Base-by-base conservation (phyloP, 2,797 vertebrate genomes). In the Chloroceryle inda region DNA sequence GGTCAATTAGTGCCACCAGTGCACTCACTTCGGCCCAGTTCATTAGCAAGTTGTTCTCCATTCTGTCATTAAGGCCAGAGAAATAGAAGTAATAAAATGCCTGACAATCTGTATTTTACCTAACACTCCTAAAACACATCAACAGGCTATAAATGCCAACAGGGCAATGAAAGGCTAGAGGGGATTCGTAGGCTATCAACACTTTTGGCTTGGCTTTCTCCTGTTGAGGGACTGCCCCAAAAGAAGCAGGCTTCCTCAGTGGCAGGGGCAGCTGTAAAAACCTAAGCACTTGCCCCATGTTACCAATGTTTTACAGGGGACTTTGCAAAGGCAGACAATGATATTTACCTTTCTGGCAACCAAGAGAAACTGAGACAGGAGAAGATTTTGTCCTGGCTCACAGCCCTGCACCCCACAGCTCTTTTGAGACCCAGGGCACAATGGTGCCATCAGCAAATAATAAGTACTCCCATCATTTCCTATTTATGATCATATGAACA, bases 81-180 rank as follows among this genome's bases (percentile, higher is more conserved):
- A 88, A 96, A 68, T 22, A 63, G 1, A 14, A 62, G 35, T 73
- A 75, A 62, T 77, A 78, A 84, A 91, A 81, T 69, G 23, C 31
- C 31, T 78, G 53, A 7, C 49, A 75, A 47, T 38, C 58, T 29
- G 38, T 69, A 55, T 89, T 88, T 95, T 91, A 53, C 44, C 29
- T 72, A 50, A 56, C 9, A 9, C 42, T 72, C 44, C 69, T 59
- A 50, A 89, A 96, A 69, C 50, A 68, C 35, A 53, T 4, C 53
- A 66, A 81, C 66, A 76, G 66, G 50, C 31, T 83, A 52, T 83
- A 84, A 94, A 89, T 56, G 89, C 26, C 76, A 88, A 29, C 18
- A 77, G 58, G 45, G 62, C 42, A 83, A 81, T 42, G 47, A 75
- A 80, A 49, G 2, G 3, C 26, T 23, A 71, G 64, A 78, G 29